phyloP scores from a whole-genome alignment of 2,888 invertebrate species.

The Acronicta aceris region DNA sequence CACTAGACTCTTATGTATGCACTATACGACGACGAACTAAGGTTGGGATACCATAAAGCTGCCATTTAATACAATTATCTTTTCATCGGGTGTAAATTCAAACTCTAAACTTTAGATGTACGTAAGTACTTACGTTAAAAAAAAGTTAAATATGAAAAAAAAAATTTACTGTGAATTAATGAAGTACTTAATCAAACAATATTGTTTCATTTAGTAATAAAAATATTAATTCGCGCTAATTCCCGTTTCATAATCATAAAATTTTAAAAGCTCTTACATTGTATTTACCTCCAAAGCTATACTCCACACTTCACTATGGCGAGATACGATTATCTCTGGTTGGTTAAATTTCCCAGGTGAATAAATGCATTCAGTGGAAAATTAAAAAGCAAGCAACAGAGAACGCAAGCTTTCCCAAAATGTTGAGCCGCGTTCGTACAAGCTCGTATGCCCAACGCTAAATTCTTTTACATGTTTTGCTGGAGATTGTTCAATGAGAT shows the following conservation, averaged over 20 bases:
- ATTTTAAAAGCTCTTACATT: conserved; percentile 11
- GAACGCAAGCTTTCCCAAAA: conserved; percentile 47
- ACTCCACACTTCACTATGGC: conserved; percentile 32
- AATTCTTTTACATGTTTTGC: conserved; percentile 36
- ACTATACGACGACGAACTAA: too few species aligned
- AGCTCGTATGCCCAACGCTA: conserved; percentile 34
- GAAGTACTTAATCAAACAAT: too few species aligned
- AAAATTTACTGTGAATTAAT: too few species aligned
- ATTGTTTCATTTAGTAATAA: too few species aligned
- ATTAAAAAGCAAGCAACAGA: conserved; percentile 65
- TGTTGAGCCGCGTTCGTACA: conserved; percentile 33
- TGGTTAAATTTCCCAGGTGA: conserved; percentile 68
- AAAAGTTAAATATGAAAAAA: too few species aligned
- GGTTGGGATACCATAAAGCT: too few species aligned
- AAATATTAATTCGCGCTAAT: too few species aligned
- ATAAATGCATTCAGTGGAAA: conserved; percentile 68
- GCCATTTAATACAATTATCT: too few species aligned
- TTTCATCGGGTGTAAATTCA: too few species aligned
- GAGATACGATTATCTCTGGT: conserved; percentile 64
- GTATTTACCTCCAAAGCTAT: conserved; percentile 27
- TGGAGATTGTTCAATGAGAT: conserved; percentile 24
- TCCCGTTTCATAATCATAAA: conserved; percentile 6
- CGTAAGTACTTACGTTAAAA: too few species aligned
- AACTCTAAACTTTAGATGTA: too few species aligned
- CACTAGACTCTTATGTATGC: too few species aligned